phyloP scores from a whole-genome alignment of 2,797 vertebrate genomes.

The Parambassis ranga region DNA sequence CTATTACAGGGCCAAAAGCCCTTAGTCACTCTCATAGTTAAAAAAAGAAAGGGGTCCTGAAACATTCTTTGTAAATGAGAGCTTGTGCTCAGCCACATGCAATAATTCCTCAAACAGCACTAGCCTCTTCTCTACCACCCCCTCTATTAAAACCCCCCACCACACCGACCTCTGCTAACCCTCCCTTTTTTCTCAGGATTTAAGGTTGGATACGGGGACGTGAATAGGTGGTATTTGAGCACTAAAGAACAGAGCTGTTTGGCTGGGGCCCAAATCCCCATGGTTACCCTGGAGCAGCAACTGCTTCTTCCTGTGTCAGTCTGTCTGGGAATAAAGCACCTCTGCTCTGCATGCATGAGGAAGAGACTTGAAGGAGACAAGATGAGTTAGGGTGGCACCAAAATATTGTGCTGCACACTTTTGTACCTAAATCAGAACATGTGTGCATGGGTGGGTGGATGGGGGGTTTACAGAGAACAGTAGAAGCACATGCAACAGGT shows the following conservation, averaged over 20 bases:
- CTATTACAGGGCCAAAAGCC: slow-evolving; percentile 63
- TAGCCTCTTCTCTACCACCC: background rate
- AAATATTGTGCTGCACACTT: slow-evolving; percentile 8
- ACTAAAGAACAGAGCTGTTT: slow-evolving; percentile 54
- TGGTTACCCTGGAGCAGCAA: slow-evolving; percentile 72
- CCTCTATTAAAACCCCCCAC: background rate
- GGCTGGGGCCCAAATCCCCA: slow-evolving; percentile 75
- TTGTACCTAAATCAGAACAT: slow-evolving; percentile 2
- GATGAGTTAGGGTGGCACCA: slow-evolving; percentile 41
- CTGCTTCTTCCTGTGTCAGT: slow-evolving; percentile 57
- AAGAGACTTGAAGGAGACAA: slow-evolving; percentile 22
- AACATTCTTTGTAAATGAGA: slow-evolving; percentile 70
- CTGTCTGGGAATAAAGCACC: slow-evolving; percentile 44
- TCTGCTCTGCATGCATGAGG: slow-evolving; percentile 37
- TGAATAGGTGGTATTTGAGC: slow-evolving; percentile 69
- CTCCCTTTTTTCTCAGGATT: slow-evolving; percentile 12
- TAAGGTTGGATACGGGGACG: slow-evolving; percentile 45
- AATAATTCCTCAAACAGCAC: slow-evolving; percentile 47
- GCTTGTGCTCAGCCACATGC: slow-evolving; percentile 53
- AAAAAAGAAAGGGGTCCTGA: slow-evolving; percentile 27
- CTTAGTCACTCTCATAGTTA: slow-evolving; percentile 75
- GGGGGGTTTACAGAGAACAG: background rate
- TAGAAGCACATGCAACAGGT: background rate
- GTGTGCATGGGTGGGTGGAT: background rate
- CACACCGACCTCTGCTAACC: slow-evolving; percentile 2